phyloP scores from a whole-genome alignment of 2,797 vertebrate species.

The Bradypodion pumilum region DNA sequence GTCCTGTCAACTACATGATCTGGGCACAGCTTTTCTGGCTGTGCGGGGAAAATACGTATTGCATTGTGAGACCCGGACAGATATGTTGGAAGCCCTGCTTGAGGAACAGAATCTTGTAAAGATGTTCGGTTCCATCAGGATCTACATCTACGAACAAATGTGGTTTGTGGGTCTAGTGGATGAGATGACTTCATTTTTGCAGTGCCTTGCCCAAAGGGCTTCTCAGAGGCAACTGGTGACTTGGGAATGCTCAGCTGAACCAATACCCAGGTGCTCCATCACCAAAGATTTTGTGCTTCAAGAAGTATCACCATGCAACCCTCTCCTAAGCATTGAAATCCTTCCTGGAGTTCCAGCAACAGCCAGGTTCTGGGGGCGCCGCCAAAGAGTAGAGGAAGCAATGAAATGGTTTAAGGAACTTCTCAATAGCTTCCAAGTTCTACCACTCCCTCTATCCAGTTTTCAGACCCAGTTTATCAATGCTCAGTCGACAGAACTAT shows the following conservation, averaged over 20 bases:
- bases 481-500: background rate
- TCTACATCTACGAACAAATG: background rate
- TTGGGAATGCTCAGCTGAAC: background rate
- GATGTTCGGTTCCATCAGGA: background rate
- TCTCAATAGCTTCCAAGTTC: background rate
- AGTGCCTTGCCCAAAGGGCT: background rate
- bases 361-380: background rate
- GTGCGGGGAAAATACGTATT: background rate
- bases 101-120: background rate
- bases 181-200: background rate
- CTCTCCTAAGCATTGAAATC: background rate
- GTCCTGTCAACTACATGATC: background rate
- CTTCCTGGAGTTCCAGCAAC: background rate
- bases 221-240: background rate
- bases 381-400: background rate
- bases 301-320: background rate
- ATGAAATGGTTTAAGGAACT: background rate
- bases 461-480: conserved; percentile 14
- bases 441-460: background rate
- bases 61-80: background rate
- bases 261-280: background rate
- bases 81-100: background rate
- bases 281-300: background rate
- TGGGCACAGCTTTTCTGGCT: background rate
- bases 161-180: conserved; percentile 3